Conservation (phyloP, 2,113 vertebrate genomes). For the Lonchura striata region DNA sequence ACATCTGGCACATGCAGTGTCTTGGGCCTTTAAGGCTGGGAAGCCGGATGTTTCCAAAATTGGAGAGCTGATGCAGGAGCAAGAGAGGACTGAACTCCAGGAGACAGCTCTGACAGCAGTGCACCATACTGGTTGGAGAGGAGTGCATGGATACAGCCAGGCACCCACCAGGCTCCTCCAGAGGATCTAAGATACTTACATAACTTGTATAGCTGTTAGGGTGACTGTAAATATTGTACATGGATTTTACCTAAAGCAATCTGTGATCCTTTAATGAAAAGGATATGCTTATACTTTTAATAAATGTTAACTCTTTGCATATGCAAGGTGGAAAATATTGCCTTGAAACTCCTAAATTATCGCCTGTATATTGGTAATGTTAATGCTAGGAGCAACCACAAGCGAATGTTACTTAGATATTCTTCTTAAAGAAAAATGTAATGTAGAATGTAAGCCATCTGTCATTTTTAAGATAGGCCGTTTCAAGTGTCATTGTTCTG, state of each 20-base stretch:
- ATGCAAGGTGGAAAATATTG: conserved; percentile 53
- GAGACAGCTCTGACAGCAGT: not conserved
- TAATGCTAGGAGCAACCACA: conserved; percentile 39
- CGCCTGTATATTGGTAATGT: conserved; percentile 45
- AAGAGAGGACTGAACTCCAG: not conserved
- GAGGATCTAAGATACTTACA: not conserved
- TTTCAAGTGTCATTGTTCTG: conserved; percentile 16
- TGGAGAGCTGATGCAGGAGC: not conserved
- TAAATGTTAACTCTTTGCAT: conserved; percentile 40
- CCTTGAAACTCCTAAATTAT: conserved; percentile 56
- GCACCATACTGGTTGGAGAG: not conserved
- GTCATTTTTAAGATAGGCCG: not conserved
- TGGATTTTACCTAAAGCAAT: conserved; percentile 26
- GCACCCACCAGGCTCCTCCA: not conserved
- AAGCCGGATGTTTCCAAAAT: not conserved
- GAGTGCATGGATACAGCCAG: not conserved
- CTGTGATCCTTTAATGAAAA: conserved; percentile 14
- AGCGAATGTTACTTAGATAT: conserved; percentile 45
- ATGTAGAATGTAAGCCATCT: not conserved
- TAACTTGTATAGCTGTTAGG: not conserved
- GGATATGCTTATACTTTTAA: conserved; percentile 25
- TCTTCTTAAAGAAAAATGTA: not conserved
- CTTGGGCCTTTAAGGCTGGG: not conserved
- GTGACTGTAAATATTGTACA: conserved; percentile 59
- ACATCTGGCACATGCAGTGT: not conserved